Base-by-base conservation (phyloP, 2,888 invertebrate species). In the Agriotes lineatus region DNA sequence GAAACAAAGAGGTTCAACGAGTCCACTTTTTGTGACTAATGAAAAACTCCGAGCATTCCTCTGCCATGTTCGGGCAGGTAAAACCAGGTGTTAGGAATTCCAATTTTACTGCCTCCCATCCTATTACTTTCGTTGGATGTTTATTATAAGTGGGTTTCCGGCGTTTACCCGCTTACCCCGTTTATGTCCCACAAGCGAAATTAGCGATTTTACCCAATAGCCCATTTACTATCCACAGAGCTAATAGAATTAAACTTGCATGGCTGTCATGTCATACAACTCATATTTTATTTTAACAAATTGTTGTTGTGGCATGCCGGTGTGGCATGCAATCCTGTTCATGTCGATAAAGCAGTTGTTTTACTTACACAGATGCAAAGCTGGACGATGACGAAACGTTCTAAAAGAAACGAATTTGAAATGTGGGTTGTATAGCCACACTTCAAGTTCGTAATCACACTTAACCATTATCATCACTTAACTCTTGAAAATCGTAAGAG, bases 1-100 rank as follows among this genome's bases (percentile, higher is more conserved):
- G 73, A 77, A 76, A 76, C 76, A 76, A 76, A 76, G 76, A 70
- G 63, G 68, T 67, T 71, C 71, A 71, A 72, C 73, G 66, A 75
- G 73, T 72, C 72, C 62, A 70, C 71, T 74, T 74, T 73, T 74
- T 74, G 71, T 72, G 59, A 68, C 73, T 72, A 75, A 75, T 74
- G 74, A 75, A 75, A 74, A 77, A 73, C 22, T 44, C 54, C 62
- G 25, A 63, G 20, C 72, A 74, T 74, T 74, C 74, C 73, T 67
- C 62, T 59, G 39, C 62, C 67, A 70, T 73, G 70, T 70, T 72
- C 35, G 37, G 54, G 52, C 74, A 74, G 74, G 74, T 74, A 74
- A 73, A 72, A 73, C 74, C 74, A 75, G 75, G 74, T 76, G 76
- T 76, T 72, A 74, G 67, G 74, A 75, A 75, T 75, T 72, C 70